Conservation (phyloP, 2,113 vertebrate species). For the Riparia riparia region DNA sequence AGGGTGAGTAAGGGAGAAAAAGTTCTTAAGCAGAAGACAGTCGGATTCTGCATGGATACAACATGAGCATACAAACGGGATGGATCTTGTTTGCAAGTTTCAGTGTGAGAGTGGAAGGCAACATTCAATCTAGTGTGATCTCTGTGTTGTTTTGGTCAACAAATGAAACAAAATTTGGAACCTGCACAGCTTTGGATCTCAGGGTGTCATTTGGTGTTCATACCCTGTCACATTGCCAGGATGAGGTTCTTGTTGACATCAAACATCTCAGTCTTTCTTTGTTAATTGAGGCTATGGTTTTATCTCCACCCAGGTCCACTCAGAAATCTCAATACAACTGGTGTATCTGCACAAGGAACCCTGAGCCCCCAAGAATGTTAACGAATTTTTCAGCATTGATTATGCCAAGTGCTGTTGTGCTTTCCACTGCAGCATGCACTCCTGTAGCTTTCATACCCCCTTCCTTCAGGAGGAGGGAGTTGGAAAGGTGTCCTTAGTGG, state of each 20-base stretch:
- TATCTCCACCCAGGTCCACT: neutral
- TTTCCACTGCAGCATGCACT: neutral
- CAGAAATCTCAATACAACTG: neutral
- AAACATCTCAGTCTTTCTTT: neutral
- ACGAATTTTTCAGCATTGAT: neutral
- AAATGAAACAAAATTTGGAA: neutral
- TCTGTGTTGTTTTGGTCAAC: neutral
- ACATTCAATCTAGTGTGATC: neutral
- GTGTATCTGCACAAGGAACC: neutral
- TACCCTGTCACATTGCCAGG: neutral
- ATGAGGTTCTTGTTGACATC: neutral
- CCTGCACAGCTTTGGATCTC: neutral
- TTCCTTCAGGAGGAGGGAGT: neutral
- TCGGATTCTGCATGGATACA: neutral
- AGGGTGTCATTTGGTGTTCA: neutral
- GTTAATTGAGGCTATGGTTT: neutral
- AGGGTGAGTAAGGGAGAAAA: neutral
- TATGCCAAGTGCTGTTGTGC: neutral
- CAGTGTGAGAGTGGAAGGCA: neutral
- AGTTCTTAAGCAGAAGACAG: neutral
- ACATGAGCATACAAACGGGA: neutral
- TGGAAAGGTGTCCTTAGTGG: neutral
- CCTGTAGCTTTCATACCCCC: accelerated
- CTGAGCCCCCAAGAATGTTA: neutral
- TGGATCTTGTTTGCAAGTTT: neutral